Base-by-base conservation (phyloP, 2,888 invertebrate genomes). In the Melangyna quadrimaculata region DNA sequence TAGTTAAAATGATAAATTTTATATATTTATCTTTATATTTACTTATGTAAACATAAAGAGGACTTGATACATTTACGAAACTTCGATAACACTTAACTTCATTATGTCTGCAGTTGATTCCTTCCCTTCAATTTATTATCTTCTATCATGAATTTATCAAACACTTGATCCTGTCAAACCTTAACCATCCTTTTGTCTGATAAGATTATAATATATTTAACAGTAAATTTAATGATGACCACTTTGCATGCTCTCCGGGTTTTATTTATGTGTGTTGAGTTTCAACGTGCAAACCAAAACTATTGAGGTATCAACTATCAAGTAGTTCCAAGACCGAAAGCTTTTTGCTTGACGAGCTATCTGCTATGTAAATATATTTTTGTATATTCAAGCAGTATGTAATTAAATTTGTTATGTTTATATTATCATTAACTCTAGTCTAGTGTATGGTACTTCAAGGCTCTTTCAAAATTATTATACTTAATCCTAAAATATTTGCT, bases 131-230 rank as follows among this genome's bases (percentile, higher is more conserved):
- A 45, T 67, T 24, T 27, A 57, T 59, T 67, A 67, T 67, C 57
- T 75, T 24, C 27, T 4, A n/a, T n/a, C 22, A 75, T 59, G 55
- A 57, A 67, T 67, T 57, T 48, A 67, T 67, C 37, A 48, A 24
- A 29, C 65, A 57, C 55, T 75, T 67, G 35, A 67, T 67, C 48
- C 75, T 67, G 67, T 67, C 75, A 69, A 75, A n/a, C 12, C 24
- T 8, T 43, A 55, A 45, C 43, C 27, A 69, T 24, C 24, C 17
- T 24, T n/a, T 51, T 32, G 24, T n/a, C 10, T 53, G 69, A 75
- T 75, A 57, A 75, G 67, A 57, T 75, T 45, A 43, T 57, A 12
- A 48, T 22, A 48, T 57, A 43, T 17, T 43, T 27, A 63, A 63
- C 24, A 43, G 17, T 29, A 3, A 37, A 40, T n/a, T 40, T n/a